Evolutionary conservation across 2,888 invertebrate genomes (phyloP).

Genomic region (Cheilosia impressa): DNA sequence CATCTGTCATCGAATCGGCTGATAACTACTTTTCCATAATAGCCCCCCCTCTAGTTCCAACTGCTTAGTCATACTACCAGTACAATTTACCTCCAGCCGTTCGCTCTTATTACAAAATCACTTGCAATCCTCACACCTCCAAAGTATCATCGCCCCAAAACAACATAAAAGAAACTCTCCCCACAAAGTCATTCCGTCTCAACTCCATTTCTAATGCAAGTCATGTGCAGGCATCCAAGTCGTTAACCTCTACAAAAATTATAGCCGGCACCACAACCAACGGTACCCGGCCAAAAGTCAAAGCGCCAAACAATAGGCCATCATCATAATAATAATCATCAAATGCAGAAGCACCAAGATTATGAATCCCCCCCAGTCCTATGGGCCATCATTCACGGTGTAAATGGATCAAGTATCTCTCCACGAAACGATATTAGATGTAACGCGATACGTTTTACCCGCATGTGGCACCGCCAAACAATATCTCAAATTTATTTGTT

Average conservation of each 20-base stretch:
- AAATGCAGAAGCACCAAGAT: slow-evolving; percentile 70
- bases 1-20: too few species aligned
- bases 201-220: slow-evolving; percentile 55
- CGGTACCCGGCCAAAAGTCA: slow-evolving; percentile 36
- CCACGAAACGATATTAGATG: slow-evolving; percentile 54
- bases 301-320: slow-evolving; percentile 68
- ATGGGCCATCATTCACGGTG: slow-evolving; percentile 64
- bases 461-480: slow-evolving; percentile 66
- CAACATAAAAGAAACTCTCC: slow-evolving; percentile 2
- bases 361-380: slow-evolving; percentile 54
- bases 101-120: too few species aligned
- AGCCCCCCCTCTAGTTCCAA: not conserved
- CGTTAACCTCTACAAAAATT: slow-evolving; percentile 53
- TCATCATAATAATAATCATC: slow-evolving; percentile 70
- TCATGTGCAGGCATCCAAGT: slow-evolving; percentile 56
- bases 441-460: slow-evolving; percentile 53
- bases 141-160: not conserved
- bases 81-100: too few species aligned
- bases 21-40: too few species aligned
- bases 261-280: slow-evolving; percentile 2
- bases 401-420: slow-evolving; percentile 69
- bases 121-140: not conserved
- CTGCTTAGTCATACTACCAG: not conserved
- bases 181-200: not conserved
- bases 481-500: slow-evolving; percentile 72